Conservation (phyloP, 1,140 invertebrate species). For the Drepana arcuata region DNA sequence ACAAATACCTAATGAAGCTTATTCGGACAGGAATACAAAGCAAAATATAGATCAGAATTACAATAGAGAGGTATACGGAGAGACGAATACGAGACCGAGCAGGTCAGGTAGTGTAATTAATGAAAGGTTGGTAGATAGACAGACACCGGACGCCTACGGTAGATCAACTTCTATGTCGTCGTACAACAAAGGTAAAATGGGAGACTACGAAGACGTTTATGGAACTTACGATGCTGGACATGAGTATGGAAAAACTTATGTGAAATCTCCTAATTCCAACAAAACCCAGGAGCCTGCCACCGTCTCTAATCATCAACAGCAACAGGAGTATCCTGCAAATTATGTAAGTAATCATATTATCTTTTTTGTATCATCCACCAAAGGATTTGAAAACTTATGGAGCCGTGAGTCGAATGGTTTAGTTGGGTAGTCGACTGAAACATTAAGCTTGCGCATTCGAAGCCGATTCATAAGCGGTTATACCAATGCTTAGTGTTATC, state of each 20-base stretch:
- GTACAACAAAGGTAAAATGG: conserved; percentile 67
- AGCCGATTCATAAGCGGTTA: too few relatives aligned
- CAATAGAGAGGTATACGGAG: conserved; percentile 48
- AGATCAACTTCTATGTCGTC: conserved; percentile 72
- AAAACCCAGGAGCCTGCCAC: conserved; percentile 35
- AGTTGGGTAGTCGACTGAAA: too few relatives aligned
- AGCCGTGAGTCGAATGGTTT: too few relatives aligned
- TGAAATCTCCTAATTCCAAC: conserved; percentile 46
- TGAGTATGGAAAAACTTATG: conserved; percentile 39
- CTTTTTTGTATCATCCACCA: too few relatives aligned
- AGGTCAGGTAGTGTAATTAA: conserved; percentile 32
- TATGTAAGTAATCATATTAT: conserved; percentile 43
- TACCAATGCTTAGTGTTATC: too few relatives aligned
- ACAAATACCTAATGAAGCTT: conserved; percentile 27
- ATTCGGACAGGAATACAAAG: conserved; percentile 31
- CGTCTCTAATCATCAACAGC: conserved; percentile 41
- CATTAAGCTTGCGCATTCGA: too few relatives aligned
- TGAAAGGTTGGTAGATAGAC: conserved; percentile 74
- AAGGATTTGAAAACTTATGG: too few relatives aligned
- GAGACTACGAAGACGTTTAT: conserved; percentile 88
- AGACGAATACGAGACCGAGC: conserved; percentile 30
- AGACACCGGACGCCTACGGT: conserved; percentile 87
- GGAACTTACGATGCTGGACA: conserved; percentile 36
- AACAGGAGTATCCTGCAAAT: conserved; percentile 27
- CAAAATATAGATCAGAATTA: conserved; percentile 26